These are phyloP conservation scores for Drosophila mettleri DNA, from an alignment of 2,888 invertebrate species.

Conservation along the genomic window DNA sequence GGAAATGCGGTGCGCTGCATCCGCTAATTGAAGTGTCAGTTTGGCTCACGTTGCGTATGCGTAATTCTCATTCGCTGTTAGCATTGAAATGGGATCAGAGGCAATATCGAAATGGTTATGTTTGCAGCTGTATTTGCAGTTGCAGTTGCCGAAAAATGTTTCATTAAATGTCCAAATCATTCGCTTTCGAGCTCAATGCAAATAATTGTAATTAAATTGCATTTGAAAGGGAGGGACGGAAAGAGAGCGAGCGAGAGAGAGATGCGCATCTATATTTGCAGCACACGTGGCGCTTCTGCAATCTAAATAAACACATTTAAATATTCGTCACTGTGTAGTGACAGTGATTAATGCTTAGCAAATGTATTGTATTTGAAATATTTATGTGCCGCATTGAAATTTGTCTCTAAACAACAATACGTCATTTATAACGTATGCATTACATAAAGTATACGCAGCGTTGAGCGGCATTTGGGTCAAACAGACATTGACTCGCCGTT, in stretches of 20 bases:
- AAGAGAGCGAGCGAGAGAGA: no score
- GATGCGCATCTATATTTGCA: not conserved
- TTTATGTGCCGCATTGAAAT: constrained; percentile 29
- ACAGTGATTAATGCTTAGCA: constrained; percentile 12
- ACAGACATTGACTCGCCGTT: no score
- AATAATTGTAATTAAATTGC: constrained; percentile 6
- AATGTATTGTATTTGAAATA: constrained; percentile 44
- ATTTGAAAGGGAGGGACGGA: no score
- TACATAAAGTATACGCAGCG: constrained; percentile 43
- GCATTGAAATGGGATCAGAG: not conserved
- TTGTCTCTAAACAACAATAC: constrained; percentile 9
- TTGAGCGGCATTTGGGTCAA: constrained; percentile 14
- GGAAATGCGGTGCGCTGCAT: constrained; percentile 47
- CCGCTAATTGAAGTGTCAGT: constrained; percentile 60
- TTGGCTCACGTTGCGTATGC: constrained; percentile 48
- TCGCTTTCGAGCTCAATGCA: not conserved
- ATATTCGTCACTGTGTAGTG: not conserved
- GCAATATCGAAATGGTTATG: not conserved
- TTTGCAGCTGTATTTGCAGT: not conserved
- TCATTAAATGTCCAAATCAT: not conserved
- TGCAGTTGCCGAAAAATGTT: not conserved
- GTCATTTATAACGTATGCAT: constrained; percentile 17
- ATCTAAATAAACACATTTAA: constrained; percentile 10
- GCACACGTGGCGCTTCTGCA: not conserved
- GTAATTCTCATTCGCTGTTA: constrained; percentile 24